Conservation (phyloP, 2,888 invertebrate genomes). For the Panzeria rudis region DNA sequence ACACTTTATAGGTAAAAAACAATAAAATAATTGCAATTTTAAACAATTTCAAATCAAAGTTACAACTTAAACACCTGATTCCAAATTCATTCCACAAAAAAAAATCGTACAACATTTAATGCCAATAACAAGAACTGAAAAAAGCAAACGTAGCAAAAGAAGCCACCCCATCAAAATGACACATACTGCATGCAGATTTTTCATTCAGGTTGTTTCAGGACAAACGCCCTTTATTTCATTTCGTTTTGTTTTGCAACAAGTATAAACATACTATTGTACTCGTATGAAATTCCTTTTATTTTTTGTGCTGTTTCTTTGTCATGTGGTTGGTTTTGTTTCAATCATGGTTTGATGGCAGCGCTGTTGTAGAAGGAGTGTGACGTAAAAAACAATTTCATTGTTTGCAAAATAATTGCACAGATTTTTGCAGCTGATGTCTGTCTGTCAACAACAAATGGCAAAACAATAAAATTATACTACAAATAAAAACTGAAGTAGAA, state of each 20-base stretch:
- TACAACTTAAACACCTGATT: constrained; percentile 74
- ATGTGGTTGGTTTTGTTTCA: constrained; percentile 59
- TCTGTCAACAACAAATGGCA: constrained; percentile 59
- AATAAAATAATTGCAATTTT: constrained; percentile 74
- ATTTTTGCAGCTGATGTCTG: constrained; percentile 79
- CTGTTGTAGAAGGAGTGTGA: constrained; percentile 33
- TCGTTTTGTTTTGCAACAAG: constrained; percentile 67
- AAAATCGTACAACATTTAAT: constrained; percentile 43
- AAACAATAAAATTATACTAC: constrained; percentile 58
- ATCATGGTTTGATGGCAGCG: constrained; percentile 52
- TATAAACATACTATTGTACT: constrained; percentile 54
- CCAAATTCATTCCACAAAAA: constrained; percentile 60
- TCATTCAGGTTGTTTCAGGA: constrained; percentile 28
- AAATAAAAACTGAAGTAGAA: constrained; percentile 29
- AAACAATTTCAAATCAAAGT: constrained; percentile 74
- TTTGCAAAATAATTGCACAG: constrained; percentile 82
- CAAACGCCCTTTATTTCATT: constrained; percentile 31
- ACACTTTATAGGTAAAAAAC: constrained; percentile 41
- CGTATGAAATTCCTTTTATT: constrained; percentile 36
- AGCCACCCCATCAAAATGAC: constrained; percentile 59
- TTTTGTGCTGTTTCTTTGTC: constrained; percentile 26
- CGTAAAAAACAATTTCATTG: constrained; percentile 79
- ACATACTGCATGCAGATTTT: constrained; percentile 58
- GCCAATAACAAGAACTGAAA: constrained; percentile 30
- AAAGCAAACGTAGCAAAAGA: constrained; percentile 50